Base-by-base conservation (phyloP, 2,113 vertebrate species). In the Cisticola juncidis region DNA sequence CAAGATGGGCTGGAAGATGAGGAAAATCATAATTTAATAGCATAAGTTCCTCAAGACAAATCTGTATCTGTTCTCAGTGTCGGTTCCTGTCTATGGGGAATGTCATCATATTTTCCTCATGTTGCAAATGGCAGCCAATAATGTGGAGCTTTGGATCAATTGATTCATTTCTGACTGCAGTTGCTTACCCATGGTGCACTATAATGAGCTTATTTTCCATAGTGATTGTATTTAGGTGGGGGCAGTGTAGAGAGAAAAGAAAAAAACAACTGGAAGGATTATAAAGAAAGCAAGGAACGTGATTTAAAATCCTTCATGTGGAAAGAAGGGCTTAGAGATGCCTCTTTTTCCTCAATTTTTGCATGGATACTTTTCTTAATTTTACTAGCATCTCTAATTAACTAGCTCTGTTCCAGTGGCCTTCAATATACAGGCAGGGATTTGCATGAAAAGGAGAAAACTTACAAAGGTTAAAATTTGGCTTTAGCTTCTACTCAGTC, bases 151-250 rank as follows among this genome's bases (percentile, higher is more conserved):
- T 72, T 72, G 81, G 76, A 71, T 71, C 76, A 23, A 15, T 60
- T 33, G 71, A 45, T 88, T 65, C 3, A 61, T 83, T 91, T 90
- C 71, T 88, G 87, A 26, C 70, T 73, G 58, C 47, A 40, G 57
- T 88, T 87, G 65, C 87, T 92, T 79, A 61, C 78, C 78, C 74
- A 2, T 66, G 70, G 92, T 91, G 74, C 44, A 8, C 81, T 64
- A 4, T 73, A 93, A 95, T 80, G 74, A 97, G 87, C 88, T 93
- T 93, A 83, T 95, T 94, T 95, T 91, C 94, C 81, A 80, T 69
- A 91, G 93, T 61, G 78, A 90, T 91, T 69, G 70, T 65, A 11
- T 84, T 87, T 57, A 50, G 73, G 36, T 70, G 72, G 65, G 81
- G 81, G 50, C 51, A 86, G 58, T 9, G 25, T 51, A n/a, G 83